Conservation (phyloP, 2,113 vertebrate genomes). For the Spilogale gracilis region DNA sequence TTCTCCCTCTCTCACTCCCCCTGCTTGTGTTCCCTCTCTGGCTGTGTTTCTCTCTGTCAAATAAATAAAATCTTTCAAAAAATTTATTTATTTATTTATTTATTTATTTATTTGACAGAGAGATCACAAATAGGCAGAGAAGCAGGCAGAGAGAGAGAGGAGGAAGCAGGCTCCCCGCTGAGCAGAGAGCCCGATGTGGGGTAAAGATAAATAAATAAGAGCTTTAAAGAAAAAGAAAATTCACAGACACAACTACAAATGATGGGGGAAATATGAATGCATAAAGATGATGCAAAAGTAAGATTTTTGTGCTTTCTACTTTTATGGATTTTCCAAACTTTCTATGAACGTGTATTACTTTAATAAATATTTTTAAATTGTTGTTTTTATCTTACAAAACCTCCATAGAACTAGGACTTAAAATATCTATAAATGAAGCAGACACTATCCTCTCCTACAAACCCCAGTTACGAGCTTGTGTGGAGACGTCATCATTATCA, state of each 20-base stretch:
- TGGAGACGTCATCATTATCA: background rate
- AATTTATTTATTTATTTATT: too few species aligned
- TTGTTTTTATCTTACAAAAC: conserved; percentile 38
- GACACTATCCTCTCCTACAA: background rate
- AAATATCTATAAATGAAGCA: conserved; percentile 17
- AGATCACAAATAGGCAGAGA: too few species aligned
- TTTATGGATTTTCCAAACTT: background rate
- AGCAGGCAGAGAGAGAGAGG: too few species aligned
- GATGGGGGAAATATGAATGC: background rate
- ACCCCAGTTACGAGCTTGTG: background rate
- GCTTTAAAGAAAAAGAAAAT: background rate
- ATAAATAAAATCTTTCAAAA: too few species aligned
- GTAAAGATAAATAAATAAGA: background rate
- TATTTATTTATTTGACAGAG: too few species aligned
- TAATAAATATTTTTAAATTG: conserved; percentile 10
- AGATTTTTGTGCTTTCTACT: background rate
- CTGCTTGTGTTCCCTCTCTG: too few species aligned
- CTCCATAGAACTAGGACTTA: background rate
- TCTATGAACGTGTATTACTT: background rate
- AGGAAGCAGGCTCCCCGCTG: too few species aligned
- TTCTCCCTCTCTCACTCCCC: too few species aligned
- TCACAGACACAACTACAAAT: conserved; percentile 45
- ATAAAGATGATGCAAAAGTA: conserved; percentile 4
- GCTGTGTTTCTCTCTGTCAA: too few species aligned
- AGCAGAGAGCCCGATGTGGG: too few species aligned